Evolutionary conservation across 2,888 invertebrate genomes (phyloP).

Genomic region (Arrhopalites spinosus): DNA sequence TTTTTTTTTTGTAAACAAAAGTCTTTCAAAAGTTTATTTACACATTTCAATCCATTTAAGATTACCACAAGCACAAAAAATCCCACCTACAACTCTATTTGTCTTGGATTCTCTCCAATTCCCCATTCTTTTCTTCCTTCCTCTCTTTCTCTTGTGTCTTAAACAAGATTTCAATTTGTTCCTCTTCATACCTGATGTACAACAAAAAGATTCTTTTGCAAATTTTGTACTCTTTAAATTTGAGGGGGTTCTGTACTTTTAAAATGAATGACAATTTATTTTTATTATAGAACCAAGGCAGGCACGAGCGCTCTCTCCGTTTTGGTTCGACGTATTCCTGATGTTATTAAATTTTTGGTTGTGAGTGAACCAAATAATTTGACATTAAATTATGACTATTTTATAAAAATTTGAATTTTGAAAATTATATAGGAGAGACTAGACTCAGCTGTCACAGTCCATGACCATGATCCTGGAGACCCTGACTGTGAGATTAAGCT

Average conservation of each 20-base stretch:
- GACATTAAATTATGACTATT: no score
- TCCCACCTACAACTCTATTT: conserved; percentile 13
- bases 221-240: not conserved
- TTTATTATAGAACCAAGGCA: conserved; percentile 71
- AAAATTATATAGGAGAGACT: no score
- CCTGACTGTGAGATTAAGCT: conserved; percentile 81
- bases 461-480: conserved; percentile 83
- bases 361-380: no score
- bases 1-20: no score
- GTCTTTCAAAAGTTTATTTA: not conserved
- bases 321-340: conserved; percentile 83
- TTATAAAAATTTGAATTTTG: no score
- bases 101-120: conserved; percentile 7
- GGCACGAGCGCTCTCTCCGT: conserved; percentile 84
- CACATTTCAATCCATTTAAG: conserved; percentile 15
- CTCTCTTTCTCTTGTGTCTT: not conserved
- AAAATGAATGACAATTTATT: no score
- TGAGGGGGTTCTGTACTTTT: not conserved
- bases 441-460: conserved; percentile 75
- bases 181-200: not conserved
- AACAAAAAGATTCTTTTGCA: not conserved
- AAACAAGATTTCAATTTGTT: not conserved
- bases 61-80: no score
- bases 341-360: conserved; percentile 79
- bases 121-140: not conserved